phyloP scores from a whole-genome alignment of 2,113 vertebrate genomes.

The Potamarius usumacintae region DNA sequence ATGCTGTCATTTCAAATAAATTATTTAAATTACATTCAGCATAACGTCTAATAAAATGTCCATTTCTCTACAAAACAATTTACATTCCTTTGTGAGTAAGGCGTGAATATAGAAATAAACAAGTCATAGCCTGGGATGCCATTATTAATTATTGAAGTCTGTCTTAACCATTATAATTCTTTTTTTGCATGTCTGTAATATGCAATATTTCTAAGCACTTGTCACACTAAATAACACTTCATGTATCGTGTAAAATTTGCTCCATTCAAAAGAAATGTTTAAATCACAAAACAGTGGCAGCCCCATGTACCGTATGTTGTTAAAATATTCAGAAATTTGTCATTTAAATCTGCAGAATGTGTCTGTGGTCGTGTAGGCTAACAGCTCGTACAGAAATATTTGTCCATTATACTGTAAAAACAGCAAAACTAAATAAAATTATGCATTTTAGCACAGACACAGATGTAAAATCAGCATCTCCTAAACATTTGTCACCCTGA shows the following conservation, averaged over 20 bases:
- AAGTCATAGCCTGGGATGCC: neutral
- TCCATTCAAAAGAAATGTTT: neutral
- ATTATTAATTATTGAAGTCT: neutral
- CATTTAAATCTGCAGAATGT: neutral
- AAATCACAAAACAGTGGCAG: neutral
- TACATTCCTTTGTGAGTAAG: neutral
- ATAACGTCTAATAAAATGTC: neutral
- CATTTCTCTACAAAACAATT: neutral
- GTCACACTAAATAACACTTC: neutral
- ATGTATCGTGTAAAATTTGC: neutral
- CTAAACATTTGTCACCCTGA: conserved; percentile 37
- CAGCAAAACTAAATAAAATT: neutral
- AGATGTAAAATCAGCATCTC: conserved; percentile 34
- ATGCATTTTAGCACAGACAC: no score
- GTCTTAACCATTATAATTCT: neutral
- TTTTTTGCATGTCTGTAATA: neutral
- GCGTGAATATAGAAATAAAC: neutral
- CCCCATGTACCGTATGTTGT: neutral
- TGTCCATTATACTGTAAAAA: neutral
- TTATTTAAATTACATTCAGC: neutral
- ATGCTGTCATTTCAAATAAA: neutral
- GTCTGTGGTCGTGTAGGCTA: neutral
- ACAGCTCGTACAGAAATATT: neutral
- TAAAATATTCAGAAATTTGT: neutral
- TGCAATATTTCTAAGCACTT: conserved; percentile 1